Base-by-base conservation (phyloP, 2,113 vertebrate genomes). In the Leucosticte australis region DNA sequence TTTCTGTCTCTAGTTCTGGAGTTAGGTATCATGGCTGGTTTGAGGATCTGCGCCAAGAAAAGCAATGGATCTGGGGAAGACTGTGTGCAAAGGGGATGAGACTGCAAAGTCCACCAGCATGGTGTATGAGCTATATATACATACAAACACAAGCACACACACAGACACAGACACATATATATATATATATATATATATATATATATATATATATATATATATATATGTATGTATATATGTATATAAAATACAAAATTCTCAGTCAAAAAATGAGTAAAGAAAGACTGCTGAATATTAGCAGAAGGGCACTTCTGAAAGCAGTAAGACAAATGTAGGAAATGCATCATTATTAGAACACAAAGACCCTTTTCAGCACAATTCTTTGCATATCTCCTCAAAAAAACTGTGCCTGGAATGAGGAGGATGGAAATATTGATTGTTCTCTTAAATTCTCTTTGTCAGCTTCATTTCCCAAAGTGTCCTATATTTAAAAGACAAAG, bases 381-480 rank as follows among this genome's bases (percentile, higher is more conserved):
- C 41, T 88, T 77, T 0, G 0, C 35, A 69, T 60, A 55, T 47
- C 6, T 16, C n/a, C 22, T 3, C 3, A 5, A 60, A 60, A 50
- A 26, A 31, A 13, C 49, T 63, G 15, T 65, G 10, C 19, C 65
- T 59, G 57, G 47, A 86, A 78, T n/a, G 18, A 23, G 10, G 23
- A 44, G 62, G 67, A 49, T 68, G 28, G 26, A 93, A 91, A 80
- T 53, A 76, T 4, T 87, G 53, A 47, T 68, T 59, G 13, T 74
- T 87, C 22, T 83, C 37, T 28, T 53, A 46, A 17, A 60, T 41
- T 67, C 11, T 55, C 8, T 79, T 56, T 63, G 24, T 35, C 35
- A 76, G 31, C 11, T 37, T 62, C 7, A 49, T 86, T 89, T 75
- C 44, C 17, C 57, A 13, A 13, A 89, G 35, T 67, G 15, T 9